Conservation (phyloP, 2,113 vertebrate genomes). For the Sceloporus tristichus region DNA sequence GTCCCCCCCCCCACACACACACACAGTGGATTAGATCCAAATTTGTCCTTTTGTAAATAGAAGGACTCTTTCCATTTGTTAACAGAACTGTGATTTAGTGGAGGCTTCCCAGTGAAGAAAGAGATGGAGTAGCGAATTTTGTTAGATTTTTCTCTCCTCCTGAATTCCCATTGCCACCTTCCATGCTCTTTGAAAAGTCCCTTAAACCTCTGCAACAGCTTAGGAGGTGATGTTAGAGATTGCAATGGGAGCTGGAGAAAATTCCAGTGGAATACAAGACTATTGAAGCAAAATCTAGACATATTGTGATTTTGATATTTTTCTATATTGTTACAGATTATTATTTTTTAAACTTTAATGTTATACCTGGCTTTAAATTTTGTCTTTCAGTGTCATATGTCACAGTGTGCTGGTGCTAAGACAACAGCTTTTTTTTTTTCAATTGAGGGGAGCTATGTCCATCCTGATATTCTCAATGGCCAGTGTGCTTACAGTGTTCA, state of each 20-base stretch:
- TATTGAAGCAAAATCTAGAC: not conserved
- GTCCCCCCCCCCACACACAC: not conserved
- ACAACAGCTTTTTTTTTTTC: no score
- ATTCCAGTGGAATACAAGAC: not conserved
- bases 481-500: not conserved
- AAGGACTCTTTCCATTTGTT: not conserved
- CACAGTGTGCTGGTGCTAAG: not conserved
- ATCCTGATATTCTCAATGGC: not conserved
- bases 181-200: not conserved
- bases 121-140: no score
- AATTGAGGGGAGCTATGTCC: no score
- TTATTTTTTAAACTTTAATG: not conserved
- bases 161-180: not conserved
- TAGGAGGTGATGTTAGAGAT: not conserved
- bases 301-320: not conserved
- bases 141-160: not conserved
- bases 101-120: not conserved
- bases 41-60: not conserved
- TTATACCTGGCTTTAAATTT: not conserved
- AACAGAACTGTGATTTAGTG: not conserved
- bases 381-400: not conserved
- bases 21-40: not conserved
- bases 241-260: not conserved
- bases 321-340: not conserved
- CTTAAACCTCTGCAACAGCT: not conserved